Evolutionary conservation across 2,113 vertebrate species (phyloP), one percentile per base, ranked within the genome.

Genomic region (zebrafish (Danio rerio)): DNA sequence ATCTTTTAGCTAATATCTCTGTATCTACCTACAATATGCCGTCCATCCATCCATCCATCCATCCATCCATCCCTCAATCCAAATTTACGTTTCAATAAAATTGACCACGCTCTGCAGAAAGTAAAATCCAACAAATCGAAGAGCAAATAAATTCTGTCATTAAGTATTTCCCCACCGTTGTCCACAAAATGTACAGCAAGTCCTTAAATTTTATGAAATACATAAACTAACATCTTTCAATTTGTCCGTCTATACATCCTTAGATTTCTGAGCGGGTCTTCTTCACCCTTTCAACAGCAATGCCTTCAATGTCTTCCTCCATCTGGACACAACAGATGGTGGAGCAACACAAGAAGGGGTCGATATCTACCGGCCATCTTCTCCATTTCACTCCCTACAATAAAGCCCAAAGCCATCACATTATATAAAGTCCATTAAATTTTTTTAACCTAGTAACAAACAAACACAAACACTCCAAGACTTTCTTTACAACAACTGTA

Each of bases 321-420:
- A 74, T 85, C 52, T 73, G 72, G 73, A 74, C 18, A 9, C 63
- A 72, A 63, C 84, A 88, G 72, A 84, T 85, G 76, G 80, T 80
- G 65, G 40, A 18, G 47, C 40, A 70, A 18, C 9, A 72, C 50
- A 81, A 78, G 55, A 83, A 21, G 53, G 68, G 59, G 81, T 56
- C 49, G 12, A 76, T 65, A 78, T 77, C 56, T 78, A 68, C 73
- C n/a, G 79, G 43, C 13, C 83, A 20, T 55, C 47, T 77, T 56
- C 65, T 78, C n/a, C 5, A 81, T 49, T 76, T 21, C 20, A 68
- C 4, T 18, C 9, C 20, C 18, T 52, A 20, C 77, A 40, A n/a
- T 42, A 0, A 47, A 71, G 59, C 40, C 68, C 68, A 79, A 72
- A 18, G 40, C 16, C 15, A 16, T 74, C 21, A 15, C 49, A 53